Evolutionary conservation across 2,888 invertebrate species (phyloP).

Genomic region (Eulithis testata): DNA sequence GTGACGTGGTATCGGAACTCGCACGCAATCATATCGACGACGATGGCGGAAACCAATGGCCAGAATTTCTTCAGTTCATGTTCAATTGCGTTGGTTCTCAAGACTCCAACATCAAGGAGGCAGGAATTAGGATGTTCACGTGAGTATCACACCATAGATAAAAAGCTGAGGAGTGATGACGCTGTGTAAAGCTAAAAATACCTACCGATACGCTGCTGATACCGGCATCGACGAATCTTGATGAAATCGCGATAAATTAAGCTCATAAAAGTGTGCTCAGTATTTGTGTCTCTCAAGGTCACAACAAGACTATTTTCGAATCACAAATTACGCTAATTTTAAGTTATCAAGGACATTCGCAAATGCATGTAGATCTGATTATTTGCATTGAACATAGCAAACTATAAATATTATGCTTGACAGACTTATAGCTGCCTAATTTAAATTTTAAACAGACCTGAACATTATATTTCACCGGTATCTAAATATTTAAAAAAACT

Average conservation of each 20-base stretch:
- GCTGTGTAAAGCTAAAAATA: too few relatives aligned
- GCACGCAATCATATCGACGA: slow-evolving; percentile 97
- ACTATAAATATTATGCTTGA: slow-evolving; percentile 1
- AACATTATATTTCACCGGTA: too few relatives aligned
- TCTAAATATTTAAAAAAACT: too few relatives aligned
- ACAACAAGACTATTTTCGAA: slow-evolving; percentile 17
- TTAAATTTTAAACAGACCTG: neutral
- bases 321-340: slow-evolving; percentile 1
- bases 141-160: slow-evolving; percentile 70
- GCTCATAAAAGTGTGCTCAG: neutral
- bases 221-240: too few relatives aligned
- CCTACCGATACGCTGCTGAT: too few relatives aligned
- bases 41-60: slow-evolving; percentile 98
- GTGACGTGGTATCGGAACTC: slow-evolving; percentile 98
- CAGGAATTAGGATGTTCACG: slow-evolving; percentile 97
- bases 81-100: slow-evolving; percentile 96
- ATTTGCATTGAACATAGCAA: slow-evolving; percentile 34
- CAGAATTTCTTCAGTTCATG: slow-evolving; percentile 96
- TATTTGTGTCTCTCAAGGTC: slow-evolving; percentile 14
- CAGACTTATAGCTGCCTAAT: neutral
- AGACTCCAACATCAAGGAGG: slow-evolving; percentile 93
- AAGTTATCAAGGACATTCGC: too few relatives aligned
- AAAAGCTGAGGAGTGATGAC: too few relatives aligned
- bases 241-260: too few relatives aligned
- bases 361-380: slow-evolving; percentile 23